Evolutionary conservation across 1,140 invertebrate species (phyloP).

Genomic region (Nautilus pompilius): DNA sequence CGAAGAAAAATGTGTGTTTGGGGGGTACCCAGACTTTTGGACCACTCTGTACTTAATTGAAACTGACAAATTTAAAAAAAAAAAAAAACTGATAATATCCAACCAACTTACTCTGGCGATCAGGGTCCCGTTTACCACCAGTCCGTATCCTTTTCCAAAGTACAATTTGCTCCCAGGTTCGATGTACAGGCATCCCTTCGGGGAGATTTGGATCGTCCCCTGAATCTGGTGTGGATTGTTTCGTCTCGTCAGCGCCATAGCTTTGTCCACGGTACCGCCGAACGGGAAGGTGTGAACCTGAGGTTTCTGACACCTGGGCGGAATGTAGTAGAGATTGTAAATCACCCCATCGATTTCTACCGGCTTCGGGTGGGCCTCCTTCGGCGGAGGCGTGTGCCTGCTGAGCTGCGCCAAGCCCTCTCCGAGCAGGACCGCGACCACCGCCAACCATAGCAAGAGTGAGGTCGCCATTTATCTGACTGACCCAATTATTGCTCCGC

Average conservation of each 20-base stretch:
- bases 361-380: background rate
- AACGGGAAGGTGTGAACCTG: conserved; percentile 20
- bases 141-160: conserved; percentile 84
- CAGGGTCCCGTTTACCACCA: conserved; percentile 83
- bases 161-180: conserved; percentile 81
- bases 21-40: no score
- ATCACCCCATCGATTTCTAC: conserved; percentile 31
- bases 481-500: no score
- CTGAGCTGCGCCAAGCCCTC: background rate
- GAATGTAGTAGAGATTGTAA: conserved; percentile 32
- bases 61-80: no score
- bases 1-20: no score
- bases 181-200: conserved; percentile 64
- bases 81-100: no score
- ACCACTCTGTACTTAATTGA: no score
- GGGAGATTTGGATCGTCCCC: conserved; percentile 40
- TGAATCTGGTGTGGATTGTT: conserved; percentile 37
- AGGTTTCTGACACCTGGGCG: conserved; percentile 30
- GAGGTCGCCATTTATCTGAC: no score
- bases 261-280: conserved; percentile 26
- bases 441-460: no score
- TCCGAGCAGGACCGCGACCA: background rate
- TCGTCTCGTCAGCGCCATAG: conserved; percentile 29
- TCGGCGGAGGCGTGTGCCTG: background rate
- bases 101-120: conserved; percentile 79